A percentile compares a stretch with the other conserved stretches of the same genome.
Evolutionary conservation across 1,140 invertebrate genomes (phyloP).

Genomic region (Drosophila bifasciata): DNA sequence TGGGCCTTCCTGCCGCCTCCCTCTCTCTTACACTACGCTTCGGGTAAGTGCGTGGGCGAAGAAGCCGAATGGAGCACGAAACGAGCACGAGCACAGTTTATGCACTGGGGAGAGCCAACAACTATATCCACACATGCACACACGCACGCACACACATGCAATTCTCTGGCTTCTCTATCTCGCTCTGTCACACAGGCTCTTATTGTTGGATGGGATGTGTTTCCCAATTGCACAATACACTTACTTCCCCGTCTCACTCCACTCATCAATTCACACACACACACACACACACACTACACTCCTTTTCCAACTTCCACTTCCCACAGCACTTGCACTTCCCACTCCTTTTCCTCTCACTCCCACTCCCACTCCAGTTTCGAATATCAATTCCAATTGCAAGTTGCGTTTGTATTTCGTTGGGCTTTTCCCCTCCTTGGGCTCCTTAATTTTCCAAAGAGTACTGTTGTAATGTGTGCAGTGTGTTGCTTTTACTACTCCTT

Average conservation of each 20-base stretch:
- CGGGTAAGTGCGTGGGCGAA: slow-evolving; percentile 62
- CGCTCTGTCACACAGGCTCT: slow-evolving; percentile 2
- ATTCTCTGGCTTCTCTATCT: slow-evolving; percentile 46
- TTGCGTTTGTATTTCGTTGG: slow-evolving; percentile 40
- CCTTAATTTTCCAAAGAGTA: neutral
- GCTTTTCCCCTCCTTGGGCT: neutral
- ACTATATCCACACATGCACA: slow-evolving; percentile 52
- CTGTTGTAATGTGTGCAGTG: no score
- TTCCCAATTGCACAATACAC: slow-evolving; percentile 3
- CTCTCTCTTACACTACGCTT: slow-evolving; percentile 25
- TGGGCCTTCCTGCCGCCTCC: slow-evolving; percentile 20
- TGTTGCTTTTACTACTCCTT: no score
- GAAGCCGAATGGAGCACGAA: slow-evolving; percentile 32
- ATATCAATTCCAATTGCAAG: slow-evolving; percentile 53
- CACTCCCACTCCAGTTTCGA: slow-evolving; percentile 26
- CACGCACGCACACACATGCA: slow-evolving; percentile 39
- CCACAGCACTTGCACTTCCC: slow-evolving; percentile 4
- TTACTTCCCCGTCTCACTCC: slow-evolving; percentile 20
- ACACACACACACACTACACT: neutral
- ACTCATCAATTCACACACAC: neutral
- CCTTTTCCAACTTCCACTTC: slow-evolving; percentile 3
- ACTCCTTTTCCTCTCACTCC: slow-evolving; percentile 16
- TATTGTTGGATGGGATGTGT: neutral
- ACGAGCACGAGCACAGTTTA: slow-evolving; percentile 46
- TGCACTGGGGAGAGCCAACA: slow-evolving; percentile 46